phyloP scores from a whole-genome alignment of 2,888 invertebrate genomes.

The Drosophila infuscata region DNA sequence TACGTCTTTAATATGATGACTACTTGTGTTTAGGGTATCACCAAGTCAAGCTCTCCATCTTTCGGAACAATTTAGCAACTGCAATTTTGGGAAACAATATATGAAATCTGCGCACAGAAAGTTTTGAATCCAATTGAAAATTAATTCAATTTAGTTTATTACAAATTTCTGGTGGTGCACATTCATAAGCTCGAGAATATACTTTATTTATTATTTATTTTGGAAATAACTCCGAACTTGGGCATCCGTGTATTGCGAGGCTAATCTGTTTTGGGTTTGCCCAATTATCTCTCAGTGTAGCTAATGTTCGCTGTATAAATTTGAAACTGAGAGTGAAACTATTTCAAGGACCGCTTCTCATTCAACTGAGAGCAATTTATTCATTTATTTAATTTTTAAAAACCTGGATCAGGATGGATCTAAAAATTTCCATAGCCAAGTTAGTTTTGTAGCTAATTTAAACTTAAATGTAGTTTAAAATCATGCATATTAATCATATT shows the following conservation, averaged over 20 bases:
- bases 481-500: conserved; percentile 5
- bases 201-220: not conserved
- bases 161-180: not conserved
- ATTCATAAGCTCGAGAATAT: not conserved
- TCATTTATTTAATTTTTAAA: not conserved
- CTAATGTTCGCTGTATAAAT: not conserved
- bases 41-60: not conserved
- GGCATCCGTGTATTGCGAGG: not conserved
- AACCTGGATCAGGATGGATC: not conserved
- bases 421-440: not conserved
- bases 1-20: not conserved
- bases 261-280: not conserved
- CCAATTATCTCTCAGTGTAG: not conserved
- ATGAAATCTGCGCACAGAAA: conserved; percentile 9
- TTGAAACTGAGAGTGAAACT: not conserved
- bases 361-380: not conserved
- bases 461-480: not conserved
- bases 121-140: conserved; percentile 20
- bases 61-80: conserved; percentile 55
- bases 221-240: too few species aligned
- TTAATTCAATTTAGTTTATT: conserved; percentile 16
- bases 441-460: not conserved
- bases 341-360: not conserved
- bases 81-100: conserved; percentile 23
- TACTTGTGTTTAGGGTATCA: not conserved